A percentile compares a stretch with the other conserved stretches of the same genome.
phyloP scores from a whole-genome alignment of 2,888 invertebrate genomes.

The Morinoia aosen region DNA sequence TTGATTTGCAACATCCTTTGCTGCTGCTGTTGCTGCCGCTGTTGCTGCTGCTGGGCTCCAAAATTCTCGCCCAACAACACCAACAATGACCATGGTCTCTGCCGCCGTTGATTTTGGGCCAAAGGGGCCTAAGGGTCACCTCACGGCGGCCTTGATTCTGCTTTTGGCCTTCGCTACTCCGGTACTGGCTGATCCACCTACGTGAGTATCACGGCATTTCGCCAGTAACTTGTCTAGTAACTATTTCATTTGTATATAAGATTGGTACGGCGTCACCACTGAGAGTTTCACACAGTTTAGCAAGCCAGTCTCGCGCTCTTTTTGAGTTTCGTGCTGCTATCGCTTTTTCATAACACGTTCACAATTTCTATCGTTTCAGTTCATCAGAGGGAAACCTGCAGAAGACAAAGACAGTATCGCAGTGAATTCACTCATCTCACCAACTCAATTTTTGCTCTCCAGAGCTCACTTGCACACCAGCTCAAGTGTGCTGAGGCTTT shows the following conservation, averaged over 20 bases:
- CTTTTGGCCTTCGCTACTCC: conserved; percentile 46
- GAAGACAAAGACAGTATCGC: conserved; percentile 10
- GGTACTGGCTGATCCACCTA: conserved; percentile 38
- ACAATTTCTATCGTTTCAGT: conserved; percentile 24
- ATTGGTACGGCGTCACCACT: background rate
- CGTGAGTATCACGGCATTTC: conserved; percentile 35
- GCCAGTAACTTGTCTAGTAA: background rate
- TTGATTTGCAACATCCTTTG: conserved; percentile 22
- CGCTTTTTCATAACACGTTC: conserved; percentile 33
- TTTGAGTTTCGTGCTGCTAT: conserved; percentile 5
- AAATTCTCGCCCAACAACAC: conserved; percentile 49
- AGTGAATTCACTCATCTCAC: background rate
- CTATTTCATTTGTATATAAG: background rate
- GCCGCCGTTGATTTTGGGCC: conserved; percentile 12
- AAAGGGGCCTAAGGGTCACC: background rate
- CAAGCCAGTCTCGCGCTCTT: conserved; percentile 17
- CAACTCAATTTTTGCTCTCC: background rate
- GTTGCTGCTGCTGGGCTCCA: conserved; percentile 49
- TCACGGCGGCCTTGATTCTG: conserved; percentile 48
- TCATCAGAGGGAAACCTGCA: background rate
- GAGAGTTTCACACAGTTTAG: conserved; percentile 3
- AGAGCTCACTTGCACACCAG: conserved; percentile 37
- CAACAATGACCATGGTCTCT: conserved; percentile 44
- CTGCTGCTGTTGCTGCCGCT: conserved; percentile 34
- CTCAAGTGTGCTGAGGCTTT: conserved; percentile 35